Evolutionary conservation across 2,888 invertebrate genomes (phyloP).

Genomic region (Apotomis capreana): DNA sequence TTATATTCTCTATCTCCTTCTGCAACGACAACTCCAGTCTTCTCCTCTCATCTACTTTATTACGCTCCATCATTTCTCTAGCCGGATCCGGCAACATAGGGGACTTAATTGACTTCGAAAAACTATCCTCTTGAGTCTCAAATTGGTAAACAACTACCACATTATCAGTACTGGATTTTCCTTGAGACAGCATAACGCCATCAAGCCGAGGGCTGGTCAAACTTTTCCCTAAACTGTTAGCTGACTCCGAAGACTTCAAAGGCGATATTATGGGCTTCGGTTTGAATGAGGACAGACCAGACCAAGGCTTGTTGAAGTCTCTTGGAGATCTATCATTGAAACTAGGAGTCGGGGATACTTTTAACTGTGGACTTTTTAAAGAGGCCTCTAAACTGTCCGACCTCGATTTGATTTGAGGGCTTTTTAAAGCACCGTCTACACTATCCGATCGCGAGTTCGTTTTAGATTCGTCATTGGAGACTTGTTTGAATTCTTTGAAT

Average conservation of each 20-base stretch:
- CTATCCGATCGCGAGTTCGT: constrained; percentile 54
- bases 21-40: constrained; percentile 73
- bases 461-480: constrained; percentile 57
- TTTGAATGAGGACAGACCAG: constrained; percentile 68
- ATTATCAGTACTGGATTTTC: constrained; percentile 73
- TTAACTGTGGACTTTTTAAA: constrained; percentile 59
- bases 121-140: constrained; percentile 67
- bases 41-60: constrained; percentile 71
- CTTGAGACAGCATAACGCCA: constrained; percentile 76
- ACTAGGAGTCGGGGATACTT: constrained; percentile 68
- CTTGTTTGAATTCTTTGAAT: constrained; percentile 54
- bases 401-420: constrained; percentile 58
- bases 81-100: constrained; percentile 71
- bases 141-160: constrained; percentile 79
- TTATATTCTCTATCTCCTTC: constrained; percentile 80
- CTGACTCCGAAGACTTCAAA: constrained; percentile 68
- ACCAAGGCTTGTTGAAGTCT: constrained; percentile 69
- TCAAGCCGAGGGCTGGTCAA: constrained; percentile 72
- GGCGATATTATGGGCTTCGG: constrained; percentile 62
- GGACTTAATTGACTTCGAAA: constrained; percentile 65
- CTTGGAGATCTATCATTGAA: constrained; percentile 67
- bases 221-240: constrained; percentile 63
- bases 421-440: constrained; percentile 56
- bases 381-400: constrained; percentile 54
- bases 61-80: constrained; percentile 73